phyloP scores from a whole-genome alignment of 2,113 vertebrate species.

The Castor canadensis region DNA sequence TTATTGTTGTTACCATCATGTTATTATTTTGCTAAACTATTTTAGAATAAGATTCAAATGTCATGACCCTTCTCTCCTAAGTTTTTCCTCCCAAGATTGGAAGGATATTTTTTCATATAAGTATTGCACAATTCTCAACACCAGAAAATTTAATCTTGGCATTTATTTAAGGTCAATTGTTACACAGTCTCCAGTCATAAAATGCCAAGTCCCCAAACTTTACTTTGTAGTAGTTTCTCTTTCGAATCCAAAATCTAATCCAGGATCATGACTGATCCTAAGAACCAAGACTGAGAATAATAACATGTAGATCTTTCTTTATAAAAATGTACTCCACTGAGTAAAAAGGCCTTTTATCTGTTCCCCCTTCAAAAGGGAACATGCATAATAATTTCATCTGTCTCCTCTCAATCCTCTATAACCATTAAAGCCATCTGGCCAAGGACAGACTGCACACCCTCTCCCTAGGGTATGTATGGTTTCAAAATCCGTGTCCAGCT shows the following conservation, averaged over 20 bases:
- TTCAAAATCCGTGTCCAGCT: neutral
- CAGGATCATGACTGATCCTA: neutral
- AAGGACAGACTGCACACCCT: neutral
- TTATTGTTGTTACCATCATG: accelerated
- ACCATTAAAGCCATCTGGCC: neutral
- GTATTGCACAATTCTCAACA: accelerated
- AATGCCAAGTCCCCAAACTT: neutral
- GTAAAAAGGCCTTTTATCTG: neutral
- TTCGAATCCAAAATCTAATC: neutral
- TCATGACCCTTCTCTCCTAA: neutral
- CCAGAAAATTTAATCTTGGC: no score
- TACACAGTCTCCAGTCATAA: neutral
- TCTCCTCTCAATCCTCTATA: neutral
- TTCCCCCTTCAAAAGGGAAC: neutral
- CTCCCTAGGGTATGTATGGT: neutral
- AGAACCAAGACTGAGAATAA: neutral
- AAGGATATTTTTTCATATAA: neutral
- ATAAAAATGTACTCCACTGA: neutral
- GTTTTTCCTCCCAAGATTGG: neutral
- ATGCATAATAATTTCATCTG: accelerated
- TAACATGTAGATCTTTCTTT: neutral
- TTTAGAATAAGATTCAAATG: neutral
- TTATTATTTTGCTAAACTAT: neutral
- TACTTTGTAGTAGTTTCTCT: neutral
- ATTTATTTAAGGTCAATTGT: neutral